A percentile compares a stretch with the other conserved stretches of the same genome.
Conservation (phyloP, 2,113 vertebrate genomes). For the Chionomys nivalis region DNA sequence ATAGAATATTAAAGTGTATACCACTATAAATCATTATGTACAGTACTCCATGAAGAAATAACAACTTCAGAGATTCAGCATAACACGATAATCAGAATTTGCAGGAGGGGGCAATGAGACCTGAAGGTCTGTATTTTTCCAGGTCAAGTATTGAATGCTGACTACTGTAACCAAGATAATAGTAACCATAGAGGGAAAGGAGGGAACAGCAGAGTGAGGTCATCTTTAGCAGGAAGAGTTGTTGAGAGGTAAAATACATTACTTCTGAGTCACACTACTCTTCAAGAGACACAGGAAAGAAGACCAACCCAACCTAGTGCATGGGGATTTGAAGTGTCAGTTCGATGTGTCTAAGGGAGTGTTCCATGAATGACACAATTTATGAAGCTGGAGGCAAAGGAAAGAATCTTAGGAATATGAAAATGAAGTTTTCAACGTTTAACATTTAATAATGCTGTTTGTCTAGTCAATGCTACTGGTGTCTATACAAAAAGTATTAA, state of each 20-base stretch:
- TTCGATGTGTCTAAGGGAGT: background rate
- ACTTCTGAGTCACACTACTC: background rate
- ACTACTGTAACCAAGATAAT: background rate
- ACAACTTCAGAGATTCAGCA: background rate
- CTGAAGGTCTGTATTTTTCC: background rate
- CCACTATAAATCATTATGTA: background rate
- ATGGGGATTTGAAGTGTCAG: background rate
- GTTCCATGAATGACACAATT: background rate
- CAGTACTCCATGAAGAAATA: background rate
- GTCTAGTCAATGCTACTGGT: background rate
- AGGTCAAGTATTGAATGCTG: background rate
- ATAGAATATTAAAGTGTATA: background rate
- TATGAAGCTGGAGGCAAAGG: background rate
- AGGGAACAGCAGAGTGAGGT: background rate
- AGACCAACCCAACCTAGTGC: background rate
- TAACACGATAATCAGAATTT: background rate
- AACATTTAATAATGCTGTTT: background rate
- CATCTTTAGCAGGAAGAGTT: background rate
- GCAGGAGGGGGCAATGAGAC: background rate
- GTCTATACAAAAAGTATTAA: background rate
- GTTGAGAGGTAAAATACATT: background rate
- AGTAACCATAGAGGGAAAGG: background rate
- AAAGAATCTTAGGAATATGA: background rate
- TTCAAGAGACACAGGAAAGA: background rate
- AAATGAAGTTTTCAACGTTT: slow-evolving; percentile 15